A percentile compares a stretch with the other conserved stretches of the same genome.
Evolutionary conservation across 1,140 invertebrate species (phyloP).

Genomic region (Ips nitidus): DNA sequence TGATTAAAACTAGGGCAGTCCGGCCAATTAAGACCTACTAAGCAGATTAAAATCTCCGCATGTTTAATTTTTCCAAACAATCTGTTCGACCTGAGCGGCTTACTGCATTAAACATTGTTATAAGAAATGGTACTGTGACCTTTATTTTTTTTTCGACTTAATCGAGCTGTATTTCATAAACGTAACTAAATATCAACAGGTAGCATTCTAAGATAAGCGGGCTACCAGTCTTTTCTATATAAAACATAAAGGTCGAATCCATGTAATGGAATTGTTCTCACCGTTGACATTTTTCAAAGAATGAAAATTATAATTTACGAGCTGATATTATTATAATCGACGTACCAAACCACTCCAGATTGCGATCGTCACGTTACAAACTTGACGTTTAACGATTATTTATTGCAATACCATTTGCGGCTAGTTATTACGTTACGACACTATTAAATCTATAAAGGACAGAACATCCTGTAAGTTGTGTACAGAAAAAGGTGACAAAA

Average conservation of each 20-base stretch:
- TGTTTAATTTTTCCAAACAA: not conserved
- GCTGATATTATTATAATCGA: not conserved
- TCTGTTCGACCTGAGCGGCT: not conserved
- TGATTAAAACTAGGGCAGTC: not conserved
- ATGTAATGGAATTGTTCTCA: not conserved
- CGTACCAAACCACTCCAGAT: not conserved
- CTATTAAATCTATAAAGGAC: not conserved
- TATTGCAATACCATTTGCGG: not conserved
- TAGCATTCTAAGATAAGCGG: not conserved
- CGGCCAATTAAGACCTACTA: not conserved
- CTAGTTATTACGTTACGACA: not conserved
- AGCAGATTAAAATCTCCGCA: not conserved
- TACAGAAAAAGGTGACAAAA: conserved; percentile 12
- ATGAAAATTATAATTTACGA: not conserved
- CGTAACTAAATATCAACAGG: not conserved
- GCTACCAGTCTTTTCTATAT: not conserved
- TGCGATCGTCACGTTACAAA: not conserved
- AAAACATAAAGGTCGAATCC: not conserved
- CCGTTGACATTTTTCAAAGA: not conserved
- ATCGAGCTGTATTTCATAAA: not conserved
- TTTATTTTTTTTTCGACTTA: not conserved
- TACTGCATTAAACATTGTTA: not conserved
- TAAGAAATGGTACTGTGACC: conserved; percentile 1
- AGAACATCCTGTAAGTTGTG: not conserved
- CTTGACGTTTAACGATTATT: not conserved